Base-by-base conservation (phyloP, 2,888 invertebrate genomes). In the Acrocyrtus sp. region DNA sequence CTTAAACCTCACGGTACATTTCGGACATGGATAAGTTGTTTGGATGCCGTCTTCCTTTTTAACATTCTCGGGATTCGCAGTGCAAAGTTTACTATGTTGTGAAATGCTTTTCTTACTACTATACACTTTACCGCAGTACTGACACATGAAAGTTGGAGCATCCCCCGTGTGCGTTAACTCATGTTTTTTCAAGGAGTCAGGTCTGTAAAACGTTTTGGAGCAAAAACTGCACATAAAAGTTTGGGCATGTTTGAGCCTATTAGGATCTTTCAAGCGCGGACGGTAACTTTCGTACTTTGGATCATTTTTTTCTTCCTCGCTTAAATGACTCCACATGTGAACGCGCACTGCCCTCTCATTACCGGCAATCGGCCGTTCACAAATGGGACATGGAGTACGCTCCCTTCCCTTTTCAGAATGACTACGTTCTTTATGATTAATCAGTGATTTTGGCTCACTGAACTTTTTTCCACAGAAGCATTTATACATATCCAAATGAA, bases 271-370 rank as follows among this genome's bases (percentile, higher is more conserved):
- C 1, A 8, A 1, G 2, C 34, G 62, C 1, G 57, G 62, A 21
- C 57, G 29, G 12, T 53, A 68, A 22, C 24, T 43, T 34, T 27
- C 1, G 26, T 54, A 62, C 12, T 70, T 19, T 0, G 70, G 62
- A 34, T 70, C 70, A 6, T 62, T 50, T 15, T 51, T 62, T 19
- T 70, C 70, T 22, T 70, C 70, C 22, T 56, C 62, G 12, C 62
- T 50, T 12, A 70, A 70, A 22, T 70, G 70, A 10, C 17, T 41
- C 57, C 62, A 70, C 1, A 50, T 43, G 45, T 70, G 70, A 19
- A 39, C 39, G 4, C 21, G 17, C 41, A 70, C 21, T 2, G 26
- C 15, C 12, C 29, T 26, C 12, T 54, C 56, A 6, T 27, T 22
- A 17, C 41, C 39, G 8, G 6, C 12, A 4, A 61, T 8, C 0